Base-by-base conservation (phyloP, 2,797 vertebrate species). In the Iguana delicatissima region DNA sequence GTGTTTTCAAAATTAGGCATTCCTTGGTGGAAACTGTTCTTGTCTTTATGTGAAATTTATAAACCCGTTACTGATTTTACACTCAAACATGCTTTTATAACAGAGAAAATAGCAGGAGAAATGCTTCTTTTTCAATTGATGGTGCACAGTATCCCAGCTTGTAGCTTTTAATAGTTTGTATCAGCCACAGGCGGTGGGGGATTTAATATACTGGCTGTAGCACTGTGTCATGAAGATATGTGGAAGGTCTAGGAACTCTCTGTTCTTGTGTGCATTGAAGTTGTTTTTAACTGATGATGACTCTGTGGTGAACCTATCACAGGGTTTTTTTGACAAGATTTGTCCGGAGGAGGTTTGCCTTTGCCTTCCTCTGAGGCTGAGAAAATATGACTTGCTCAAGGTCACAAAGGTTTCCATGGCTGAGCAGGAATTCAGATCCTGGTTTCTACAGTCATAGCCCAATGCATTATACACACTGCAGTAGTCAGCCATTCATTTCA, bases 21-120 rank as follows among this genome's bases (percentile, higher is more conserved):
- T 84, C 14, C 72, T 86, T 91, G 64, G 26, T 88, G 55, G 86
- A 90, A 92, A 88, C 79, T 4, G 16, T 59, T 88, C 64, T 82
- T 69, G 24, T 46, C 82, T 92, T 94, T 77, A 59, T 42, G 26
- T 92, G 62, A 24, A 90, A 91, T 90, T 62, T 91, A 81, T 87
- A 92, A 64, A 50, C 86, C 69, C 91, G n/a, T 87, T 91, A 88
- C 0, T 64, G 13, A 76, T 86, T 89, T 90, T 90, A 55, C 57
- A 86, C 20, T 76, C 88, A 69, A 90, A 35, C 67, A 86, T 42
- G 4, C 24, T 85, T 93, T 82, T 89, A 32, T 90, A 80, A 85
- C 73, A 88, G 26, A 35, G 85, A n/a, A 87, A 52, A 29, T 62
- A 92, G 73, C 67, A 92, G 74, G 22, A 38, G 52, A 84, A 72